Conservation (phyloP, 92 coral and sea anemone genomes). For the Zoanthus sansibaricus region DNA sequence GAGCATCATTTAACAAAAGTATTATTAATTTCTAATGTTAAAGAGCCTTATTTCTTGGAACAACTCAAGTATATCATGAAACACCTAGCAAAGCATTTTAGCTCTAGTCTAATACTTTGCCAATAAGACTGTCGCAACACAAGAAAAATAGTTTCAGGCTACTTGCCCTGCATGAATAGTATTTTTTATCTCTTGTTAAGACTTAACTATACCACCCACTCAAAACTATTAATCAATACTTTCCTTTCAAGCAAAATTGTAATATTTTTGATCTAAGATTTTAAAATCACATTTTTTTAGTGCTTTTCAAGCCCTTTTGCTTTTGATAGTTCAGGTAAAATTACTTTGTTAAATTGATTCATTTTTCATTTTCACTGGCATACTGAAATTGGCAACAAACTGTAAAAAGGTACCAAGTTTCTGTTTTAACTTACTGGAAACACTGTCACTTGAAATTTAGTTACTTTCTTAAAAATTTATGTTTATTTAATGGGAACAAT, state of each 20-base stretch:
- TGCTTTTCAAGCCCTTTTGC: too few species aligned
- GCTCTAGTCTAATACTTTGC: background rate
- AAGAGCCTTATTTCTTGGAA: background rate
- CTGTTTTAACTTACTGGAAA: constrained; percentile 12
- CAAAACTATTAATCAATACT: constrained; percentile 19
- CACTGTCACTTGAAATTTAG: constrained; percentile 16
- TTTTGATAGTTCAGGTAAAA: background rate
- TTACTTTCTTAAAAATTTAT: constrained; percentile 12
- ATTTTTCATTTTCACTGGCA: constrained; percentile 16
- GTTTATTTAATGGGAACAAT: constrained; percentile 12
- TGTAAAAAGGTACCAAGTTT: constrained; percentile 25
- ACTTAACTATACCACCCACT: background rate
- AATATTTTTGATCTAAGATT: background rate
- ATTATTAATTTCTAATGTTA: constrained; percentile 22
- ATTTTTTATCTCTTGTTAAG: constrained; percentile 6
- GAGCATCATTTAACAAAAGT: constrained; percentile 19
- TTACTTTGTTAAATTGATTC: background rate
- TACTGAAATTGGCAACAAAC: constrained; percentile 23
- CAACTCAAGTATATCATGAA: constrained; percentile 37
- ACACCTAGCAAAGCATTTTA: background rate
- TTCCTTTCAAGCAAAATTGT: background rate
- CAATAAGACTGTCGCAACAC: constrained; percentile 9
- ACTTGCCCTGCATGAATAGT: constrained; percentile 11
- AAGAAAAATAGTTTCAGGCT: background rate
- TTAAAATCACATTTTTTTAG: background rate